Conservation (phyloP, 1,140 invertebrate genomes). For the Araneus ventricosus region DNA sequence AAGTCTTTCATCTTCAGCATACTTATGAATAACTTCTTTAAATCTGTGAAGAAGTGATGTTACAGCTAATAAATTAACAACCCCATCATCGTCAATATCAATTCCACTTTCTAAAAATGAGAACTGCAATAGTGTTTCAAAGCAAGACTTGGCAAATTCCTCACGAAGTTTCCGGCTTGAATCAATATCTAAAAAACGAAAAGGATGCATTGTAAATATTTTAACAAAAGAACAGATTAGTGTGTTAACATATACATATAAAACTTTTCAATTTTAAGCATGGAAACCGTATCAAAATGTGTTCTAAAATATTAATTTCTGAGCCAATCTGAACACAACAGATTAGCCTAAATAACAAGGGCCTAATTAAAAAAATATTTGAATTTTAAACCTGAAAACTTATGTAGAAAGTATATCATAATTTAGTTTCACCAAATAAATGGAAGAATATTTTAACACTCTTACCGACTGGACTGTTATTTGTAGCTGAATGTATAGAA, state of each 20-base stretch:
- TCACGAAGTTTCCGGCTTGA: constrained; percentile 91
- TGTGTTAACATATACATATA: too few species aligned
- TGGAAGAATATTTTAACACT: not conserved
- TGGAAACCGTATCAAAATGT: too few species aligned
- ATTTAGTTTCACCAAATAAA: not conserved
- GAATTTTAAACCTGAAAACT: too few species aligned
- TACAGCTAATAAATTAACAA: constrained; percentile 92
- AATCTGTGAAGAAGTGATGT: constrained; percentile 94
- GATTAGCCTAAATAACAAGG: too few species aligned
- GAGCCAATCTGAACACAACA: too few species aligned
- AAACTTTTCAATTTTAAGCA: too few species aligned
- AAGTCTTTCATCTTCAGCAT: constrained; percentile 92
- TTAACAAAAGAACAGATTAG: too few species aligned
- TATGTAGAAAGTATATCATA: too few species aligned
- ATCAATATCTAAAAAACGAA: constrained; percentile 85
- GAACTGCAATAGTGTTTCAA: constrained; percentile 97
- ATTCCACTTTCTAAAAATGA: constrained; percentile 84
- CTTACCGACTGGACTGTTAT: constrained; percentile 69
- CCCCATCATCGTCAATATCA: constrained; percentile 78
- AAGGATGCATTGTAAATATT: too few species aligned
- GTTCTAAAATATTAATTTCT: too few species aligned
- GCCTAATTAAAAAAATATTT: too few species aligned
- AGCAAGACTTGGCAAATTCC: constrained; percentile 97
- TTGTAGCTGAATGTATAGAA: constrained; percentile 93
- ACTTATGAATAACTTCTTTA: constrained; percentile 93